Evolutionary conservation across 2,888 invertebrate genomes (phyloP), one percentile per base, ranked within the genome.

Genomic region (Apodemia zela): DNA sequence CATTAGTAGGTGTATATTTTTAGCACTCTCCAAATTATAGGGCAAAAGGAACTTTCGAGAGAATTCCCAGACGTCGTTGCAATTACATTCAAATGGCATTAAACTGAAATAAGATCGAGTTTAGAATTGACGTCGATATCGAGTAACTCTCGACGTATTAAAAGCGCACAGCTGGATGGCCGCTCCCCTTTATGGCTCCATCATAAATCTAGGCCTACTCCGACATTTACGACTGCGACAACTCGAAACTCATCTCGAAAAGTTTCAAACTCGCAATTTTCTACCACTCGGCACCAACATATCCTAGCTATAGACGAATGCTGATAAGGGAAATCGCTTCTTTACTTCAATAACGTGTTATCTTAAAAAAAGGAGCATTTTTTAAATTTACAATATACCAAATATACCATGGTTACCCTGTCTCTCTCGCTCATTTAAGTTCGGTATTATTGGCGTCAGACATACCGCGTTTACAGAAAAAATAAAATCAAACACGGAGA

Each of bases 211-310:
- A 51, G 61, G 66, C 61, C 66, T 65, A 57, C 64, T 42, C 59
- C 58, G 62, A 65, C 66, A 62, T 65, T 67, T 66, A 67, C 63
- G 66, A 66, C 66, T 67, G 25, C 54, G 54, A 57, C 54, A 57
- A 57, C 29, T 57, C 64, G 58, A 67, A 66, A 63, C 64, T 69
- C 68, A 68, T 68, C 67, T 62, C 54, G 62, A 63, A 61, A 67
- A 67, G 66, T 68, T 68, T 59, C 38, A 62, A 67, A 69, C 67
- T 60, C 51, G 62, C 65, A 60, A 65, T 66, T 66, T 67, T 66
- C 64, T 63, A 65, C 68, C 69, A 69, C 66, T 67, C 66, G 66
- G 63, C 61, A 57, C 64, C 47, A 62, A 15, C 15, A 0, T 25
- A 51, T 18, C 17, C 13, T 4, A 10, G 11, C 17, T 13, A 13